phyloP scores from a whole-genome alignment of 2,888 invertebrate genomes.

The Andrena bucephala region DNA sequence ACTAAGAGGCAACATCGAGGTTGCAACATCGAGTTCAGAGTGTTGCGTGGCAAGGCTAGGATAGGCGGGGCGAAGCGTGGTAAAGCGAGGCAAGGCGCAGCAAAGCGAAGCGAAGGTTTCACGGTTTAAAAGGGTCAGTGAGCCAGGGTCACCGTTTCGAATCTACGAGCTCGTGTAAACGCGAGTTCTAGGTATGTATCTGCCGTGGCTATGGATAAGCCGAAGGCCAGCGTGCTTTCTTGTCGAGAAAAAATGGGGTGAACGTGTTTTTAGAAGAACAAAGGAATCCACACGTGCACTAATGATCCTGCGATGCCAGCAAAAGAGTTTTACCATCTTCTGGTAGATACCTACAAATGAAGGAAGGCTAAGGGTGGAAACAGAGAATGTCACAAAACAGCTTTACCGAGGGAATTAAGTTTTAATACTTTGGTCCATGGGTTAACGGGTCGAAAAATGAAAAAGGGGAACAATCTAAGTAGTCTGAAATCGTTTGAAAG shows the following conservation, averaged over 20 bases:
- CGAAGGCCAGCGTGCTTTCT: constrained; percentile 58
- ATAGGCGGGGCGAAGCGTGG: neutral
- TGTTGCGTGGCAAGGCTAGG: neutral
- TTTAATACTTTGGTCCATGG: too few species aligned
- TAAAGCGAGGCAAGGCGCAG: constrained; percentile 19
- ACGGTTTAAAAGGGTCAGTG: constrained; percentile 80
- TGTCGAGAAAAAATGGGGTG: constrained; percentile 50
- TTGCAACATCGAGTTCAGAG: constrained; percentile 1
- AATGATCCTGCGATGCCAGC: neutral
- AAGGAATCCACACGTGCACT: neutral
- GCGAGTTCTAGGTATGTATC: constrained; percentile 43
- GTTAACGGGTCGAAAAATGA: too few species aligned
- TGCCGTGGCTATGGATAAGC: constrained; percentile 55
- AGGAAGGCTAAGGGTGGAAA: too few species aligned
- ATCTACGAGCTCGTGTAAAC: constrained; percentile 61
- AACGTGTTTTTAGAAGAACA: constrained; percentile 49
- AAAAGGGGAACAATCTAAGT: too few species aligned
- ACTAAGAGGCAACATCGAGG: neutral
- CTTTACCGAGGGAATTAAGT: too few species aligned
- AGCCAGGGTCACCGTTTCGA: constrained; percentile 80
- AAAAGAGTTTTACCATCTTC: neutral
- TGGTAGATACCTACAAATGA: too few species aligned
- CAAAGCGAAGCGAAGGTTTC: constrained; percentile 74
- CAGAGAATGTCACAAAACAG: too few species aligned
- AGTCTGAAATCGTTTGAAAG: too few species aligned